Evolutionary conservation across 1,140 invertebrate genomes (phyloP), one percentile per base, ranked within the genome.

Genomic region (Pseudomyrmex sp.): DNA sequence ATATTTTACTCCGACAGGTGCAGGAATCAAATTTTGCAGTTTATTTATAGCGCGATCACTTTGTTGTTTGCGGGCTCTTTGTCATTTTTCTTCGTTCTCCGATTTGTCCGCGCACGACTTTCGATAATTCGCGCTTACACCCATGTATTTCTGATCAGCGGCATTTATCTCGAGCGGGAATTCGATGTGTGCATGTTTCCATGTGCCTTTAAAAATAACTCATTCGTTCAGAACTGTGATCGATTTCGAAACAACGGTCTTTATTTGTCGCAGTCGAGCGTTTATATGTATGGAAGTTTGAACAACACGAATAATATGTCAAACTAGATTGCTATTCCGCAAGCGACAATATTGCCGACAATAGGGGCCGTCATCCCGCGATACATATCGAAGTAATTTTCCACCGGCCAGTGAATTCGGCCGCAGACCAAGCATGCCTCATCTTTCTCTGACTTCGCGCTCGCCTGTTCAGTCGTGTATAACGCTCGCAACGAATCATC

Each of bases 1-100:
- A 80, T 80, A 80, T 80, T 80, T 72, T 72, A 59, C 66, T 48
- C 35, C 54, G 76, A 80, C 76, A 72, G 59, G 54, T 20, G 18
- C 76, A 72, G 54, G 46, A 26, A 80, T 80, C 76, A 80, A 80
- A 72, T 80, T 80, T 80, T 61, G 76, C 76, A 66, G 66, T 72
- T 59, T 80, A 80, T 80, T 80, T 80, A 80, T 80, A 35, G 5
- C 76, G 76, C 54, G 54, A 23, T 23, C n/a, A 66, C 44, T 79
- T 50, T 7, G 73, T 75, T 54, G 63, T 20, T 46, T 9, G 76
- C 46, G 44, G 54, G 76, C 76, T 80, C 66, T 80, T 72, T 70
- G 76, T 80, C 66, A 72, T 80, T 52, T 54, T 66, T 50, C 76
- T 80, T 80, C 52, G 65, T 20, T 35, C 20, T 26, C n/a, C 44